Percentiles rank a stretch among this genome's conserved stretches.
phyloP scores from a whole-genome alignment of 2,888 invertebrate species.

The Neoscelio sp. region DNA sequence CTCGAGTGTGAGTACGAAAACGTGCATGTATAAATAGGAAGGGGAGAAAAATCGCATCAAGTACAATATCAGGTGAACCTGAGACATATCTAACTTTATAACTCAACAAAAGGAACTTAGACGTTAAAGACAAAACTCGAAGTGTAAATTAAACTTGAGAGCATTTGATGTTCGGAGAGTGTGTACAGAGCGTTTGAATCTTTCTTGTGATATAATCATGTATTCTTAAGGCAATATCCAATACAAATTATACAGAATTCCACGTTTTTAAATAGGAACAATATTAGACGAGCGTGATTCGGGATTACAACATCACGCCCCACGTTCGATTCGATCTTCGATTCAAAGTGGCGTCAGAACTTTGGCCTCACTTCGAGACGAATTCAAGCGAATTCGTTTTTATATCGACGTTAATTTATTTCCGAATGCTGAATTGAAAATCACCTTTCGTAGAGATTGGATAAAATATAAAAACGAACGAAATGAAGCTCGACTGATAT shows the following conservation, averaged over 20 bases:
- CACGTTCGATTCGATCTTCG: conserved; percentile 62
- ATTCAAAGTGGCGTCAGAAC: neutral
- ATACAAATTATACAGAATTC: conserved; percentile 73
- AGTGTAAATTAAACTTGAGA: conserved; percentile 73
- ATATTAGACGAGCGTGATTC: conserved; percentile 67
- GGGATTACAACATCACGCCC: conserved; percentile 69
- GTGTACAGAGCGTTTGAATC: conserved; percentile 83
- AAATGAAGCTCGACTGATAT: no score
- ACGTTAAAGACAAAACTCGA: conserved; percentile 60
- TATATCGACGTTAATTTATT: no score
- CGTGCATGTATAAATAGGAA: conserved; percentile 50
- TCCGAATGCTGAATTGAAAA: no score
- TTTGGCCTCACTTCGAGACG: neutral
- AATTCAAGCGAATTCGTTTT: conserved; percentile 2
- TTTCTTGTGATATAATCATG: conserved; percentile 83
- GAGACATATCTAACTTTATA: conserved; percentile 83
- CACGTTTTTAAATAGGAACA: conserved; percentile 75
- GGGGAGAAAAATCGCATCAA: conserved; percentile 77
- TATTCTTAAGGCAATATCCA: conserved; percentile 78
- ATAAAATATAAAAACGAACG: no score
- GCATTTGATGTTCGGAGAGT: conserved; percentile 78
- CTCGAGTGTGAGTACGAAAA: conserved; percentile 41
- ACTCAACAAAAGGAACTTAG: conserved; percentile 72
- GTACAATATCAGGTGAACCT: conserved; percentile 82
- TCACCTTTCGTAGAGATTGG: no score